Evolutionary conservation across 2,113 vertebrate species (phyloP), one percentile per base, ranked within the genome.

Genomic region (Vireo altiloquus): DNA sequence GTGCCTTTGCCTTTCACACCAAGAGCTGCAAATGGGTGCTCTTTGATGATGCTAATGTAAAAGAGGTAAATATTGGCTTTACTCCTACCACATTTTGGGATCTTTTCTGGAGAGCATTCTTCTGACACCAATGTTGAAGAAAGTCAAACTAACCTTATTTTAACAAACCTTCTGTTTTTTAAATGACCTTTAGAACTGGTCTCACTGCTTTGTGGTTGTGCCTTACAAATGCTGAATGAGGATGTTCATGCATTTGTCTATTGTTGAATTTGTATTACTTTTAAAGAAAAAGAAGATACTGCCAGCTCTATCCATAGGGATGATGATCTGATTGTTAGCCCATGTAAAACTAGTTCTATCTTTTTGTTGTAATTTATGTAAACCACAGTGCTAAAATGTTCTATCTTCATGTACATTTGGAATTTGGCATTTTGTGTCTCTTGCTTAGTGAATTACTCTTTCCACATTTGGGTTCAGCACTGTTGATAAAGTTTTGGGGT

Each of bases 1-100:
- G 99, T 98, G 98, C 99, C 98, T 99, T 99, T 87, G 98, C 99
- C 83, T 99, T 98, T 94, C 99, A 99, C 94, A 99, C 99, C 59
- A 99, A 99, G 97, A 99, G 98, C 68, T 98, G 99, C 97, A 99
- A 99, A 92, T 99, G 99, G 99, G 98, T 99, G 82, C 98, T 99
- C 89, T 99, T 99, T 95, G 99, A 99, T 89, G 99, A 99, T 57
- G 99, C 99, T 75, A 99, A 98, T 35, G 99, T 99, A n/a, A 99
- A 99, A 97, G 99, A 99, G 99, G 99, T 99, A 94, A 97, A 94
- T 82, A 8, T 3, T 56, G 11, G 1, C 49, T 94, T 46, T 35
- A 22, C 8, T 72, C n/a, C 27, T 57, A 17, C 22, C 60, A n/a
- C 15, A 13, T 74, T 40, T 30, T 46, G 28, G 69, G 4, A 30